These are phyloP conservation scores for Tachycineta bicolor DNA, from an alignment of 2,113 vertebrate species.

Conservation along the genomic window DNA sequence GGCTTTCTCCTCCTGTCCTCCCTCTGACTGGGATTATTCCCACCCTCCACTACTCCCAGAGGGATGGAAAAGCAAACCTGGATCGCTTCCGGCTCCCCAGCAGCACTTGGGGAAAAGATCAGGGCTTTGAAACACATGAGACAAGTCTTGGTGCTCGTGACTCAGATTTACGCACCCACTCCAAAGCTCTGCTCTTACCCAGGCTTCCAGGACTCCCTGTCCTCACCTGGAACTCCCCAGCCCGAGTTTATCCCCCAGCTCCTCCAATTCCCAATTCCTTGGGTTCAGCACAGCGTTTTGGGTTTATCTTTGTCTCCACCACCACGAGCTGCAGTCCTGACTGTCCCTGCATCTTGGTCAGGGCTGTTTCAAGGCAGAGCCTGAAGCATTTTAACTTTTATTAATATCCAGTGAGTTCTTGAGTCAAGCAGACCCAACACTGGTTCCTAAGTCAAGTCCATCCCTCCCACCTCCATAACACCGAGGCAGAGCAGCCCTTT, in stretches of 20 bases:
- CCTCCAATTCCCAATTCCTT: not conserved
- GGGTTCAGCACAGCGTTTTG: no score
- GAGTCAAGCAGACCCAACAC: not conserved
- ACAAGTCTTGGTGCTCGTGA: not conserved
- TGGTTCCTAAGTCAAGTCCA: not conserved
- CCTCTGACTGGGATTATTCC: not conserved
- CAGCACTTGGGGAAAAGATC: not conserved
- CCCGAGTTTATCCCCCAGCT: not conserved
- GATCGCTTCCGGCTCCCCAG: not conserved
- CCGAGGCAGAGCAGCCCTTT: constrained; percentile 14
- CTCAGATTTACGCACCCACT: not conserved
- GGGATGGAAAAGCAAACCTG: not conserved
- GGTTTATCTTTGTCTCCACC: not conserved
- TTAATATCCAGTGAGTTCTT: not conserved
- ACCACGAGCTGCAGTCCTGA: not conserved
- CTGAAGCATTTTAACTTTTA: constrained; percentile 14
- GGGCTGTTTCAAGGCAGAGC: not conserved
- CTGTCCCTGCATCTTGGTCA: not conserved
- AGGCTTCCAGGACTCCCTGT: not conserved
- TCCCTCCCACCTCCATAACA: not conserved
- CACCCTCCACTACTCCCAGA: not conserved
- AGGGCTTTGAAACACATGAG: not conserved
- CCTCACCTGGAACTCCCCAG: not conserved
- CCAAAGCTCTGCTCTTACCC: not conserved
- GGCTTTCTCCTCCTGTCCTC: not conserved